Percentiles rank a stretch among this genome's conserved stretches.
Evolutionary conservation across 2,888 invertebrate species (phyloP).

Genomic region (Hydriomena furcata): DNA sequence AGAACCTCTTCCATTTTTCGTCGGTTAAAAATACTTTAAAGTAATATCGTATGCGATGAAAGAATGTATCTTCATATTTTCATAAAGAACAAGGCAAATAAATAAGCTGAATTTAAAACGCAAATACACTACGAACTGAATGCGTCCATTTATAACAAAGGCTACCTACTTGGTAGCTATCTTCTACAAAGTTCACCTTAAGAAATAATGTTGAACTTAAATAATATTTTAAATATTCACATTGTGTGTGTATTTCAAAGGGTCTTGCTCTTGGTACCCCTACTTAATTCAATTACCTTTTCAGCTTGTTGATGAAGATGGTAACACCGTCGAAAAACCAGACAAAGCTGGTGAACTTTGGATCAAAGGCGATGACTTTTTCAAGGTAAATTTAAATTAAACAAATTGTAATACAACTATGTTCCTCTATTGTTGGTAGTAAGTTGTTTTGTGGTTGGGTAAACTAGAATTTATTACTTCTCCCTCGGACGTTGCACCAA

Average conservation of each 20-base stretch:
- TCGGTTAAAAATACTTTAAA: too few relatives aligned
- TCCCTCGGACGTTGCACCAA: too few relatives aligned
- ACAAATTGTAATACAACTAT: not conserved
- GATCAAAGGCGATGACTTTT: slow-evolving; percentile 53
- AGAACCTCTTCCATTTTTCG: too few relatives aligned
- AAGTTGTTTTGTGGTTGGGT: too few relatives aligned
- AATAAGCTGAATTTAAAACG: not conserved
- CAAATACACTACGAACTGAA: slow-evolving; percentile 12
- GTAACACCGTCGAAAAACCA: slow-evolving; percentile 35
- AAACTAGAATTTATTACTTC: too few relatives aligned
- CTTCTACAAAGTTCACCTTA: slow-evolving; percentile 12
- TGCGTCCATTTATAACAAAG: slow-evolving; percentile 23
- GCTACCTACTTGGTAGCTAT: slow-evolving; percentile 12
- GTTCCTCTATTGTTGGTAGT: too few relatives aligned
- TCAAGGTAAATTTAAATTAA: slow-evolving; percentile 43
- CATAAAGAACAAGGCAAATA: too few relatives aligned
- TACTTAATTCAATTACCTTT: slow-evolving; percentile 17
- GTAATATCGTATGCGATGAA: too few relatives aligned
- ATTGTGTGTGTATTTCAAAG: too few relatives aligned
- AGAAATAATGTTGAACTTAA: slow-evolving; percentile 17
- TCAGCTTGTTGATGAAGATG: slow-evolving; percentile 49
- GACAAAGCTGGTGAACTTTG: slow-evolving; percentile 49
- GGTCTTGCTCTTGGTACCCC: too few relatives aligned
- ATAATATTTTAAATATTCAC: slow-evolving; percentile 1
- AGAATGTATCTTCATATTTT: too few relatives aligned